Conservation (phyloP, 2,888 invertebrate species). For the Lasioglossum leucozonium region DNA sequence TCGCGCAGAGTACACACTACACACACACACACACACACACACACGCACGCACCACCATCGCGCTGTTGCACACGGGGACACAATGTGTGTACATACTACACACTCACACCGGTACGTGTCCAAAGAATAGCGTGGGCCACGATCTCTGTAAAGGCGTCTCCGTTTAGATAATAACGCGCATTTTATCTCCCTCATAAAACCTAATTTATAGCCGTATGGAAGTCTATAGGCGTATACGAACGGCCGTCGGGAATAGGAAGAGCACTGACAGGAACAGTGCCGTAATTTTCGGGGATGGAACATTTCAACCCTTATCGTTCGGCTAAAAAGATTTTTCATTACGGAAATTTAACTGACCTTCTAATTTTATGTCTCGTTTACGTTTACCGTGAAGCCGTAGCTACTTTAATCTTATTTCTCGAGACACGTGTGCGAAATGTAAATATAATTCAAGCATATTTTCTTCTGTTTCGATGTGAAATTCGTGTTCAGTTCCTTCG, state of each 20-base stretch:
- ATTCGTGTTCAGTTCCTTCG: too few relatives aligned
- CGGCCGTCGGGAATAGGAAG: constrained; percentile 77
- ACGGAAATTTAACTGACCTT: neutral
- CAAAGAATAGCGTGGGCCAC: constrained; percentile 79
- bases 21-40: neutral
- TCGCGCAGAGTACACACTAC: constrained; percentile 20
- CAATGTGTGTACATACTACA: constrained; percentile 14
- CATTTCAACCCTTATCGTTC: constrained; percentile 42
- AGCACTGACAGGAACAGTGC: constrained; percentile 66
- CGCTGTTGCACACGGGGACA: constrained; percentile 5
- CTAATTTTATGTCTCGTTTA: neutral
- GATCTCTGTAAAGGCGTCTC: constrained; percentile 82
- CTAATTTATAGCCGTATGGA: constrained; percentile 83
- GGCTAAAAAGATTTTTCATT: constrained; percentile 19
- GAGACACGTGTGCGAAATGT: neutral
- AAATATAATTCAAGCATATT: neutral
- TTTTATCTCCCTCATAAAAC: constrained; percentile 85
- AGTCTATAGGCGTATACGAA: constrained; percentile 81
- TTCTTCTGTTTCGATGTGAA: neutral
- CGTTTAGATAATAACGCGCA: constrained; percentile 85
- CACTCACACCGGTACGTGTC: constrained; percentile 34
- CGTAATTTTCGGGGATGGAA: constrained; percentile 60
- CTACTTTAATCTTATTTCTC: neutral
- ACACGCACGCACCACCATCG: too few relatives aligned
- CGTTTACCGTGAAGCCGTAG: too few relatives aligned